phyloP scores from a whole-genome alignment of 2,888 invertebrate species.

The Coelopa pilipes region DNA sequence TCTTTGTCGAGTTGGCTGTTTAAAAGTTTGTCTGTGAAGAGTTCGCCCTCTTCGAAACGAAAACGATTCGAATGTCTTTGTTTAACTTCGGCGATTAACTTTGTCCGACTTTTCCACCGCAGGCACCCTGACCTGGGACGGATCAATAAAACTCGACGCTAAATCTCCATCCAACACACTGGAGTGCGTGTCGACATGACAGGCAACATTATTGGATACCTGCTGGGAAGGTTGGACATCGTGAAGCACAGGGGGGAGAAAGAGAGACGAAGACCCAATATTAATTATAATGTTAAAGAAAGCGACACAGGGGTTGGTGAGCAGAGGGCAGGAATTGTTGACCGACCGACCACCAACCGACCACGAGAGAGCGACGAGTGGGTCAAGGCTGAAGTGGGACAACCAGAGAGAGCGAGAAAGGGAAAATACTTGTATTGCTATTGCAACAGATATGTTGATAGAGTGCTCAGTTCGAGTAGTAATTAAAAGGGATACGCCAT shows the following conservation, averaged over 20 bases:
- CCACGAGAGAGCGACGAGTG: too few species aligned
- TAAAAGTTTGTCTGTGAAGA: too few species aligned
- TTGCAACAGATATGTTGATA: not conserved
- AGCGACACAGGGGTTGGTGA: slow-evolving; percentile 50
- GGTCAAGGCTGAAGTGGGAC: too few species aligned
- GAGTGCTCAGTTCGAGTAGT: not conserved
- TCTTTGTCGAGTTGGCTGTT: too few species aligned
- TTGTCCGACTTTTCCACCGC: too few species aligned
- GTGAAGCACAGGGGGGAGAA: not conserved
- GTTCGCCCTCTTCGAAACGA: too few species aligned
- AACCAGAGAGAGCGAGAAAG: too few species aligned
- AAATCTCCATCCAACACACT: not conserved
- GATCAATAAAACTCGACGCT: not conserved
- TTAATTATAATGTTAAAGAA: not conserved
- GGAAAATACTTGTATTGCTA: too few species aligned
- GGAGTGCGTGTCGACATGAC: slow-evolving; percentile 13
- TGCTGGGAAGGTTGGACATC: not conserved
- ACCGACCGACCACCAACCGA: not conserved
- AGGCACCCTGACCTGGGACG: not conserved
- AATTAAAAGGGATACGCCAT: too few species aligned
- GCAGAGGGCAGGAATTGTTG: not conserved
- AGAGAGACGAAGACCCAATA: not conserved
- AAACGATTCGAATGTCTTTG: too few species aligned
- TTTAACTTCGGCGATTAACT: too few species aligned
- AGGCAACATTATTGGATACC: not conserved